Evolutionary conservation across 2,888 invertebrate genomes (phyloP).

Genomic region (Aspidiotus destructor): DNA sequence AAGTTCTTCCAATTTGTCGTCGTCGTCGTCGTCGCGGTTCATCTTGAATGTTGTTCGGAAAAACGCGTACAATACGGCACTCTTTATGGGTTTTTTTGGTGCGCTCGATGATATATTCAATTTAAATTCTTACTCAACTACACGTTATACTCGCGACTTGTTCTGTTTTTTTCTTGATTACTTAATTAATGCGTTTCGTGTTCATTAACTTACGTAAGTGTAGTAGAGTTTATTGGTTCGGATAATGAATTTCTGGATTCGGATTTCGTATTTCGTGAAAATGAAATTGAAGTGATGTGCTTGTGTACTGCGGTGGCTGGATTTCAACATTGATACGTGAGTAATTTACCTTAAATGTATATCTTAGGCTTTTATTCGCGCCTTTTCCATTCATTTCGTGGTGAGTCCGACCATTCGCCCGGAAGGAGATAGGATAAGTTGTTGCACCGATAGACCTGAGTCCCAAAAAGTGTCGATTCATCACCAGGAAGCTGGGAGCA

Average conservation of each 20-base stretch:
- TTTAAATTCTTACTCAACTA: too few species aligned
- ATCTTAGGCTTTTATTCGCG: too few species aligned
- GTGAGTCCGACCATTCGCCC: too few species aligned
- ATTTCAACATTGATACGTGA: constrained; percentile 4
- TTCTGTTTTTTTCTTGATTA: neutral
- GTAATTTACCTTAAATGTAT: neutral
- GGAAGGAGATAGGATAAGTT: too few species aligned
- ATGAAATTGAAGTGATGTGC: neutral
- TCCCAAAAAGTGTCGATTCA: too few species aligned
- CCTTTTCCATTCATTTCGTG: too few species aligned
- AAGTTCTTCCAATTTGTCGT: neutral
- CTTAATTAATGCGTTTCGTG: neutral
- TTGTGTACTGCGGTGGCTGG: neutral
- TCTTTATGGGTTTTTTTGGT: too few species aligned
- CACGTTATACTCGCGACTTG: too few species aligned
- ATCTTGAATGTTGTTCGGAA: neutral
- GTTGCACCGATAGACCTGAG: too few species aligned
- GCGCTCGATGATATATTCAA: too few species aligned
- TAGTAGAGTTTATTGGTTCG: neutral
- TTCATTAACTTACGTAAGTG: neutral
- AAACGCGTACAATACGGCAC: neutral
- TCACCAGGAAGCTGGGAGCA: too few species aligned
- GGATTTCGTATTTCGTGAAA: neutral
- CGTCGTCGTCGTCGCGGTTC: neutral
- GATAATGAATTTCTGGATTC: neutral